A percentile compares a stretch with the other conserved stretches of the same genome.
phyloP scores from a whole-genome alignment of 2,797 vertebrate genomes.

The Sebastes umbrosus region DNA sequence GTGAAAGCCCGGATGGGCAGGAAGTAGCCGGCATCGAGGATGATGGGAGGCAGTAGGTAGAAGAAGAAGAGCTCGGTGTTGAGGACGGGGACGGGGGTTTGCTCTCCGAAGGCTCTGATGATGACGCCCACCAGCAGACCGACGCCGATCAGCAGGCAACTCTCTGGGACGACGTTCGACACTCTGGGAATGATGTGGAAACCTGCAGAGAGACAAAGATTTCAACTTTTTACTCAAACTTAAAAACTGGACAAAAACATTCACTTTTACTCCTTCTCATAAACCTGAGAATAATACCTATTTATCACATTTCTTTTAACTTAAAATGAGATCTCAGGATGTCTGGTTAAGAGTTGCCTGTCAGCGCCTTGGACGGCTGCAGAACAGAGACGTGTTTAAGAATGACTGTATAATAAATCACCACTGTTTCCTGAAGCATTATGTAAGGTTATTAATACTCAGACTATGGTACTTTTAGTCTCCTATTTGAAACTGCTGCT shows the following conservation, averaged over 20 bases:
- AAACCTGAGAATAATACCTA: not conserved
- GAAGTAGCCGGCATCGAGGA: slow-evolving; percentile 97
- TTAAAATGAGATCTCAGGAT: not conserved
- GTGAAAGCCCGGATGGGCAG: slow-evolving; percentile 91
- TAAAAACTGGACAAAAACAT: not conserved
- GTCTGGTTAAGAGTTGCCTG: not conserved
- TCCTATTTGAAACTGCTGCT: not conserved
- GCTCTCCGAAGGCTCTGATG: slow-evolving; percentile 87
- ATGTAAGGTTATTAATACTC: not conserved
- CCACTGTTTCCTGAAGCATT: not conserved
- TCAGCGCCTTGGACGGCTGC: not conserved
- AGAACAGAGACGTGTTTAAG: too few species aligned
- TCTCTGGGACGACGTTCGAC: slow-evolving; percentile 91
- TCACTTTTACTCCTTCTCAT: not conserved
- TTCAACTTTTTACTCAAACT: not conserved
- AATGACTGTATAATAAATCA: too few species aligned
- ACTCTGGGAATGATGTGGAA: slow-evolving; percentile 92
- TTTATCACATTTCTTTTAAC: not conserved
- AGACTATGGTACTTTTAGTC: not conserved
- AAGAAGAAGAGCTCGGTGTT: slow-evolving; percentile 91
- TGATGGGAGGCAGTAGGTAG: slow-evolving; percentile 96
- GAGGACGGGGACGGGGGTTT: slow-evolving; percentile 86
- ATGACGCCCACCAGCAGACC: slow-evolving; percentile 92
- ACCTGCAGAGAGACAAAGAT: slow-evolving; percentile 72
- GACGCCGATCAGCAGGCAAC: slow-evolving; percentile 94